Base-by-base conservation (phyloP, 1,140 invertebrate species). In the Scaptomyza pallida region DNA sequence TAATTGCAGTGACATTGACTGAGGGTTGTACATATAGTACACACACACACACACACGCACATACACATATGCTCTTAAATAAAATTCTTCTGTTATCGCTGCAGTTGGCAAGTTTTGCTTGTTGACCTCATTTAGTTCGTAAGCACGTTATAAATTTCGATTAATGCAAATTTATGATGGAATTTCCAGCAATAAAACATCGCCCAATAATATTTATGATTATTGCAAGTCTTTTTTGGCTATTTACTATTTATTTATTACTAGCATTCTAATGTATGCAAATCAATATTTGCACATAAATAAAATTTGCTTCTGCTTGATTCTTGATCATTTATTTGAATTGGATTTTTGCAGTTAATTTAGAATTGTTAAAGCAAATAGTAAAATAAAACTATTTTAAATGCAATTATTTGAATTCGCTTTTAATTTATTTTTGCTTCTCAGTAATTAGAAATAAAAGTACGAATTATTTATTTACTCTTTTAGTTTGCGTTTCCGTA, bases 1-100 rank as follows among this genome's bases (percentile, higher is more conserved):
- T 61, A 52, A 26, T 68, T 60, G 45, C 35, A n/a, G 21, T 51
- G 48, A 54, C 40, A 62, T 62, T 62, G 21, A 41, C 5, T 5
- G 5, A 5, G 6, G 5, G 5, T 26, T 26, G 23, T 6, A 0
- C 5, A 5, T 4, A 26, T 26, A 26, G n/a, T 26, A 26, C 23
- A 26, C 21, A 21, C 6, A 26, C 2, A 26, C 6, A 26, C 23
- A 26, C 0, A 23, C 23, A 23, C 3, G 6, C 4, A 23, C 23
- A 26, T 26, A 26, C 21, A 2, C 2, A 21, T 26, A 6, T 26
- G 23, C n/a, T n/a, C n/a, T 30, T 5, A 9, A 30, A 8, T 12
- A 35, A 35, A 35, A 35, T 35, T 35, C 17, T 1, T 1, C 13
- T 21, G 19, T 30, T 10, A 9, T 44, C 9, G 12, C 3, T 10